A percentile compares a stretch with the other conserved stretches of the same genome.
These are phyloP conservation scores for Peribatodes rhomboidaria DNA, from an alignment of 2,888 invertebrate genomes.

Conservation along the genomic window DNA sequence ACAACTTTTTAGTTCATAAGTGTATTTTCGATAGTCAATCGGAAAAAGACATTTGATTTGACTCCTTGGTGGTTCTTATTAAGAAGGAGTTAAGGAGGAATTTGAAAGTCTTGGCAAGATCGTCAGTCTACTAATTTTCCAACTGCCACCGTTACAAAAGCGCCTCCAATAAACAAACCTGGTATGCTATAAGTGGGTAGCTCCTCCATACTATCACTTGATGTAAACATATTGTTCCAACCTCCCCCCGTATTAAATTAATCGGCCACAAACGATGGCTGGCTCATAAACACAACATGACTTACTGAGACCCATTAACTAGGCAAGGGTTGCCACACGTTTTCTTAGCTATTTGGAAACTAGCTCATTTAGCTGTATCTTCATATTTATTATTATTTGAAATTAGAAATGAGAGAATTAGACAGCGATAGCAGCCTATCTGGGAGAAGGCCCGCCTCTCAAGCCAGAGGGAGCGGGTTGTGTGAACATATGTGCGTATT, in stretches of 20 bases:
- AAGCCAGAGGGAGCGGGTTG: too few relatives aligned
- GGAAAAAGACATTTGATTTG: too few relatives aligned
- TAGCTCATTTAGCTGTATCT: background rate
- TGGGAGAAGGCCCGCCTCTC: too few relatives aligned
- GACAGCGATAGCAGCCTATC: too few relatives aligned
- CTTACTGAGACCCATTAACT: constrained; percentile 56
- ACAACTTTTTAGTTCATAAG: too few relatives aligned
- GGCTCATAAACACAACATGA: constrained; percentile 61
- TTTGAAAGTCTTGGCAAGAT: too few relatives aligned
- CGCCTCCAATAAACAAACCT: constrained; percentile 6
- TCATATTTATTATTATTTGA: too few relatives aligned
- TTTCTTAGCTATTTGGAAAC: background rate
- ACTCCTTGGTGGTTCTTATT: too few relatives aligned
- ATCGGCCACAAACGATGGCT: constrained; percentile 41
- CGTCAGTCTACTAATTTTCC: background rate
- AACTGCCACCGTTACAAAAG: background rate
- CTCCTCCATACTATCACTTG: constrained; percentile 23
- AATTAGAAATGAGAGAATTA: too few relatives aligned
- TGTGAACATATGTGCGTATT: too few relatives aligned
- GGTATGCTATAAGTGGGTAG: constrained; percentile 26
- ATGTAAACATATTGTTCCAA: constrained; percentile 33
- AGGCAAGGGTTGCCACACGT: constrained; percentile 34
- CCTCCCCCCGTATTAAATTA: constrained; percentile 42
- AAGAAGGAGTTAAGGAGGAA: too few relatives aligned
- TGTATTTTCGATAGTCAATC: too few relatives aligned